A percentile compares a stretch with the other conserved stretches of the same genome.
Evolutionary conservation across 2,113 vertebrate species (phyloP).

Genomic region (Serilophus lunatus): DNA sequence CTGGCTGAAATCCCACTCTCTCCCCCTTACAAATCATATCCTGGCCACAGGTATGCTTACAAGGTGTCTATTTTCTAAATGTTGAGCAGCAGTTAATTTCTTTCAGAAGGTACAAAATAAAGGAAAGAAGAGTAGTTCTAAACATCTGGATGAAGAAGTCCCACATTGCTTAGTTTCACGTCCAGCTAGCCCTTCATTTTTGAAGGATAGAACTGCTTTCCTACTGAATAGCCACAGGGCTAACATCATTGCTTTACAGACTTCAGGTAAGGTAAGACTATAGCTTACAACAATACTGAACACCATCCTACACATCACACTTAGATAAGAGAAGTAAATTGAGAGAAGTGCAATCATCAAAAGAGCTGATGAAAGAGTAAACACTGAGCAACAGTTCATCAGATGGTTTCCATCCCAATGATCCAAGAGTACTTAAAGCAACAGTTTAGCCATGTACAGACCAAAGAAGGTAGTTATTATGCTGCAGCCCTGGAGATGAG

Average conservation of each 20-base stretch:
- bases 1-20: background rate
- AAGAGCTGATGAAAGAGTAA: background rate
- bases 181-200: background rate
- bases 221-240: background rate
- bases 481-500: background rate
- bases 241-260: background rate
- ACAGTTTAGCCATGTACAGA: background rate
- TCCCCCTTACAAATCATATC: background rate
- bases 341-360: background rate
- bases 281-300: background rate
- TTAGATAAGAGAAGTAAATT: background rate
- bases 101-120: rapidly evolving
- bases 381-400: background rate
- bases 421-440: background rate
- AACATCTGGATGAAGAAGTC: background rate
- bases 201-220: background rate
- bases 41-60: background rate
- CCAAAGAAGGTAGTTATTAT: background rate
- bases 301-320: background rate
- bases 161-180: background rate
- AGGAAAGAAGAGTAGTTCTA: background rate
- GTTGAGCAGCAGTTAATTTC: background rate
- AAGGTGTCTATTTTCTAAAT: background rate
- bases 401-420: background rate
- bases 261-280: background rate